Conservation (phyloP, 2,888 invertebrate genomes). For the Dione vanillae region DNA sequence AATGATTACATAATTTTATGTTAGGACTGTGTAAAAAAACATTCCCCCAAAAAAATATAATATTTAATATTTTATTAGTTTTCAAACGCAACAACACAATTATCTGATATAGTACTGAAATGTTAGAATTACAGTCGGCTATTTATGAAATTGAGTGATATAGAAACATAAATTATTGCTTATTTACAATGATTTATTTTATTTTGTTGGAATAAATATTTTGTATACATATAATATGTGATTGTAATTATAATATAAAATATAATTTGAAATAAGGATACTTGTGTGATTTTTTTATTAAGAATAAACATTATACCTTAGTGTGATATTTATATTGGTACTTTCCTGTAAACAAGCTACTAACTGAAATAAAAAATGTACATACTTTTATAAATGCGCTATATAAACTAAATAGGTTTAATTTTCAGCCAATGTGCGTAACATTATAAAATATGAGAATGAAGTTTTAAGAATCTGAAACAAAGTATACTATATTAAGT, state of each 20-base stretch:
- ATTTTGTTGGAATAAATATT: no score
- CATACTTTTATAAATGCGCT: no score
- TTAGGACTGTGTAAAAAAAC: no score
- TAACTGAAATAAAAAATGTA: no score
- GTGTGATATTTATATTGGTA: not conserved
- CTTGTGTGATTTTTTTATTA: not conserved
- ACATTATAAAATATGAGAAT: slow-evolving; percentile 50
- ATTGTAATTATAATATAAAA: no score
- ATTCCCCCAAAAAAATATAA: no score
- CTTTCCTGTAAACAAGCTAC: no score
- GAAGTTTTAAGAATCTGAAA: slow-evolving; percentile 55
- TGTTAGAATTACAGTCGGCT: slow-evolving; percentile 14
- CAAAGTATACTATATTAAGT: not conserved
- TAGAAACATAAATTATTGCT: slow-evolving; percentile 4
- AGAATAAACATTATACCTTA: no score
- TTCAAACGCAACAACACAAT: not conserved
- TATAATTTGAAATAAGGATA: no score
- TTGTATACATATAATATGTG: no score
- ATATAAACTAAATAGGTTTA: not conserved
- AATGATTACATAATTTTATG: no score
- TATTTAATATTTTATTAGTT: no score
- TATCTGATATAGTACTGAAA: not conserved
- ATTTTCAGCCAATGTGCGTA: slow-evolving; percentile 24
- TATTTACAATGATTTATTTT: not conserved
- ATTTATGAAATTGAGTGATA: slow-evolving; percentile 2